Conservation (phyloP, 2,113 vertebrate species). For the Ornithorhynchus anatinus region DNA sequence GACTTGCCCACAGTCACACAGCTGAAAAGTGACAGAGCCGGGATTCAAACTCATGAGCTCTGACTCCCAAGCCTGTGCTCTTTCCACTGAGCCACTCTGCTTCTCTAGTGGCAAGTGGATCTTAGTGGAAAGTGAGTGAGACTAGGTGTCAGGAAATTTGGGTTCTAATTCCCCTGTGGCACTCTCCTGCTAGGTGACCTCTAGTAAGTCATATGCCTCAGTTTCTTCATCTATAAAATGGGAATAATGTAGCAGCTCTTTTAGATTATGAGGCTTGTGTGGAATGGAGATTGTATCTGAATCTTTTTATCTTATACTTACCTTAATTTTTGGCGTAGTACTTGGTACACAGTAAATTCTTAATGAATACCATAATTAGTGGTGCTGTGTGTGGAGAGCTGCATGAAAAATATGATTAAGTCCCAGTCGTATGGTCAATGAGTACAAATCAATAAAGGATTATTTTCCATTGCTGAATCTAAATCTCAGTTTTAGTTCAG, state of each 20-base stretch:
- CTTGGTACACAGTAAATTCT: not conserved
- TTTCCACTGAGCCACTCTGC: too few relatives aligned
- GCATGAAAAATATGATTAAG: not conserved
- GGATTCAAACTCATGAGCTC: too few relatives aligned
- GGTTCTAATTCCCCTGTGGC: not conserved
- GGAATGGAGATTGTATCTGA: too few relatives aligned
- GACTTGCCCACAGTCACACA: too few relatives aligned
- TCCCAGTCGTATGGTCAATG: too few relatives aligned
- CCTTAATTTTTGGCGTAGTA: not conserved
- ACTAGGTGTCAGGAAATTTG: not conserved
- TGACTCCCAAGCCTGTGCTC: too few relatives aligned
- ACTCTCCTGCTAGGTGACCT: rapidly evolving
- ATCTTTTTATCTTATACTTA: too few relatives aligned
- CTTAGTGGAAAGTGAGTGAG: not conserved
- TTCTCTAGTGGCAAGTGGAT: too few relatives aligned
- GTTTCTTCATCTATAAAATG: rapidly evolving
- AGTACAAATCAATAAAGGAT: conserved; percentile 19
- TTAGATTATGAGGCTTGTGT: too few relatives aligned
- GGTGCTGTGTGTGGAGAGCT: not conserved
- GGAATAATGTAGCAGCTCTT: too few relatives aligned
- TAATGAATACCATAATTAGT: not conserved
- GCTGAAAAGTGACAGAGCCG: too few relatives aligned
- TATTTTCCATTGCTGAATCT: not conserved
- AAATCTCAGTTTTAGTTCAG: conserved; percentile 2
- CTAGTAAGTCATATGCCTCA: not conserved